Percentiles rank a stretch among this genome's conserved stretches.
phyloP scores from a whole-genome alignment of 1,140 invertebrate species.

The Planococcus citri region DNA sequence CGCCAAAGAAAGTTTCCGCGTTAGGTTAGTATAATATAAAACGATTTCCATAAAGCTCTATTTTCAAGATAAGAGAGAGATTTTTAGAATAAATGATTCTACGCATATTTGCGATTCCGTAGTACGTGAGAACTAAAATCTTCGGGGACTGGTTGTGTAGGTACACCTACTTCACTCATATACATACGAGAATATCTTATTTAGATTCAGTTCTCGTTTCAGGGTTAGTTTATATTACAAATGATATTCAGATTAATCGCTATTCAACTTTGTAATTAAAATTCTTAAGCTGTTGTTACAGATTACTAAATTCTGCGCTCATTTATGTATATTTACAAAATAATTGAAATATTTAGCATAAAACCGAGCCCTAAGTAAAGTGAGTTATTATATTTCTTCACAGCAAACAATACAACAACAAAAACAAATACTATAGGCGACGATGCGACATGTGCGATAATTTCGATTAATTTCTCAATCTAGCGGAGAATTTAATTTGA shows the following conservation, averaged over 20 bases:
- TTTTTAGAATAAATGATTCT: neutral
- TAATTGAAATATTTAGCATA: conserved; percentile 8
- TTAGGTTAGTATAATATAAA: neutral
- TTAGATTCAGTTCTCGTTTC: conserved; percentile 1
- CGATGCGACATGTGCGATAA: no score
- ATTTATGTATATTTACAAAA: neutral
- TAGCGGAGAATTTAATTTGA: no score
- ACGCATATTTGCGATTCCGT: neutral
- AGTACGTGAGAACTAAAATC: neutral
- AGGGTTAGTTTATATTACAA: conserved; percentile 3
- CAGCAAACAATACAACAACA: no score
- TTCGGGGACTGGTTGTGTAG: neutral
- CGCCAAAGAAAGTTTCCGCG: neutral
- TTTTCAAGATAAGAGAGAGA: neutral
- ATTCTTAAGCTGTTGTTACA: conserved; percentile 7
- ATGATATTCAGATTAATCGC: conserved; percentile 7
- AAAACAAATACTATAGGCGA: no score
- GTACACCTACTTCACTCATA: no score
- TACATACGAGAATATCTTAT: no score
- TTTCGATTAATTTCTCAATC: no score
- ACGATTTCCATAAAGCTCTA: conserved; percentile 2
- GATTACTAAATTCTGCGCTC: neutral
- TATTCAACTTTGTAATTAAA: conserved; percentile 8
- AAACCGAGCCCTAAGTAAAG: neutral
- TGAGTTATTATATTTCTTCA: no score